These are phyloP conservation scores for Thera obeliscata DNA, from an alignment of 2,888 invertebrate genomes.

Conservation along the genomic window DNA sequence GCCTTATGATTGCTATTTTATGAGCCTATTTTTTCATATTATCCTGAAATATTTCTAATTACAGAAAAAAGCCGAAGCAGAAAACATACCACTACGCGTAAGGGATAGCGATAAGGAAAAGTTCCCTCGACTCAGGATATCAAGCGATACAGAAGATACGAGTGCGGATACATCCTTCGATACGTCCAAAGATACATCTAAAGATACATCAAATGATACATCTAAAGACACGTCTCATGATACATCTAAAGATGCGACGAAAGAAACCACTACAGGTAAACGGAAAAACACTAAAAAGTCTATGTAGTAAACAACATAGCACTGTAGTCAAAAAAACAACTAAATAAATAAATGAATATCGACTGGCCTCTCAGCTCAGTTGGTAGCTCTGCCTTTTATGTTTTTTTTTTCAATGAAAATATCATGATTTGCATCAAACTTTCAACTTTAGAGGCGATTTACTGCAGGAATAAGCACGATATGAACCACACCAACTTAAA, in stretches of 20 bases:
- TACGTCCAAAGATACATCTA: constrained; percentile 51
- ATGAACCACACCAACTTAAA: no score
- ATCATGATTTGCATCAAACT: no score
- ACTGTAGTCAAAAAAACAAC: no score
- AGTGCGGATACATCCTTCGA: constrained; percentile 50
- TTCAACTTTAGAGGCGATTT: no score
- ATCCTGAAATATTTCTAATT: constrained; percentile 27
- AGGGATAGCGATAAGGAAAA: constrained; percentile 51
- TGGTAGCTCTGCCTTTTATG: no score
- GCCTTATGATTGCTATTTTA: no score
- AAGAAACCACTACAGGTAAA: constrained; percentile 40
- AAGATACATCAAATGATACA: constrained; percentile 45
- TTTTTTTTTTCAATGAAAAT: no score
- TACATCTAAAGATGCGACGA: constrained; percentile 19
- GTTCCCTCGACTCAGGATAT: constrained; percentile 57
- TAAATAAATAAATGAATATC: no score
- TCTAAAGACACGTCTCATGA: constrained; percentile 23
- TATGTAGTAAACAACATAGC: no score
- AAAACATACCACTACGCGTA: constrained; percentile 60
- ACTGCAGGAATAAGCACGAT: no score
- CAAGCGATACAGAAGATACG: constrained; percentile 61
- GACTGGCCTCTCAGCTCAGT: no score
- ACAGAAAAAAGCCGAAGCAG: constrained; percentile 72
- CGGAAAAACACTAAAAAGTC: constrained; percentile 5
- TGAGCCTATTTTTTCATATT: background rate